Evolutionary conservation across 2,113 vertebrate genomes (phyloP).

Genomic region (Megaleporinus macrocephalus): DNA sequence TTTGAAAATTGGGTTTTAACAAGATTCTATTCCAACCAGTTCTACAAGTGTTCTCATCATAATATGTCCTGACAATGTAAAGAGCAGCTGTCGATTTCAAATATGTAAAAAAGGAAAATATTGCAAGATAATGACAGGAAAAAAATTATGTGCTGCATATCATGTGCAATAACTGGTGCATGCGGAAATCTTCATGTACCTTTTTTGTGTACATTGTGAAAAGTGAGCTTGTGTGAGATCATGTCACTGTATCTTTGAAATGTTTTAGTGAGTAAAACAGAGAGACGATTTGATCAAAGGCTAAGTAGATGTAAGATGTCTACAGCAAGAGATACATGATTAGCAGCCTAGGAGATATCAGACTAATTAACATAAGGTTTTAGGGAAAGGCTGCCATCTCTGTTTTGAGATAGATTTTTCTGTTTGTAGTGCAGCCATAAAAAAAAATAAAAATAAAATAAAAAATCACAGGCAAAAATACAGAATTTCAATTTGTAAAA

Average conservation of each 20-base stretch:
- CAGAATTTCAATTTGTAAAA: neutral
- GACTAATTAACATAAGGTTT: conserved; percentile 30
- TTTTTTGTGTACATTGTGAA: neutral
- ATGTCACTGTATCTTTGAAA: conserved; percentile 34
- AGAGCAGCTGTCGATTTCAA: too few relatives aligned
- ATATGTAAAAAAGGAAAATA: too few relatives aligned
- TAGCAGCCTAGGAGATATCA: conserved; percentile 15
- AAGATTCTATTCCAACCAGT: too few relatives aligned
- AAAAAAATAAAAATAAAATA: too few relatives aligned
- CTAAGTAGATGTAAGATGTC: conserved; percentile 47
- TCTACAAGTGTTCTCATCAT: too few relatives aligned
- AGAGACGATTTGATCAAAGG: conserved; percentile 46
- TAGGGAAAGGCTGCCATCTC: neutral
- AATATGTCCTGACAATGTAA: too few relatives aligned
- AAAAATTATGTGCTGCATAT: neutral
- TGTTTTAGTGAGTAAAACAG: conserved; percentile 30
- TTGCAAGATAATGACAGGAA: too few relatives aligned
- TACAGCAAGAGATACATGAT: conserved; percentile 25
- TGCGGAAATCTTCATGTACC: neutral
- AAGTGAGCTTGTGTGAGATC: neutral
- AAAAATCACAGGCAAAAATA: conserved; percentile 16
- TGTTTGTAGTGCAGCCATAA: neutral
- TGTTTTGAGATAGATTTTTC: neutral
- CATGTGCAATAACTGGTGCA: too few relatives aligned
- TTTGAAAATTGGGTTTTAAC: too few relatives aligned